Conservation (phyloP, 2,888 invertebrate genomes). For the Rhimphoctona megacephalus region DNA sequence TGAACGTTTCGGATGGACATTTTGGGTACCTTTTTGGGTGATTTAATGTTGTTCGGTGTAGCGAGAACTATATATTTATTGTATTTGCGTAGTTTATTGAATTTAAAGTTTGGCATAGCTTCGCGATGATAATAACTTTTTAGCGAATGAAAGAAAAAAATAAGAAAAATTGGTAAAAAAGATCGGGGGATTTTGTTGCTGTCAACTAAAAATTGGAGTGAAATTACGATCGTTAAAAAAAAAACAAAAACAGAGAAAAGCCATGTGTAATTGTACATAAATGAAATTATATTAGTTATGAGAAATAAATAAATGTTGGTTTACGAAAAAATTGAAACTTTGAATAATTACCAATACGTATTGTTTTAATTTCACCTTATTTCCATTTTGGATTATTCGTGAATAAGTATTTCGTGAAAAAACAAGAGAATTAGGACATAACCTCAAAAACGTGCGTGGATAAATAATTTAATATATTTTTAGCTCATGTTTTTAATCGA, state of each 20-base stretch:
- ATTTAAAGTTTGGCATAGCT: conserved; percentile 47
- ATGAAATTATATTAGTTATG: conserved; percentile 70
- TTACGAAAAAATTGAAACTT: conserved; percentile 65
- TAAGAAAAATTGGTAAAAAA: background rate
- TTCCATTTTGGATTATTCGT: background rate
- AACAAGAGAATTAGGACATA: conserved; percentile 2
- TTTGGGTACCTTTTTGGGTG: conserved; percentile 60
- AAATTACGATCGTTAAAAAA: conserved; percentile 11
- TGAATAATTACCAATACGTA: background rate
- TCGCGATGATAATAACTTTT: conserved; percentile 23
- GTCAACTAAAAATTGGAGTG: background rate
- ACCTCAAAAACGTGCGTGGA: background rate
- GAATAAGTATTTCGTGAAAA: background rate
- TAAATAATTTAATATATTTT: background rate
- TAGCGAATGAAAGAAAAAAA: background rate
- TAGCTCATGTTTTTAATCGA: background rate
- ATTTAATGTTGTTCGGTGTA: conserved; percentile 39
- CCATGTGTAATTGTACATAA: conserved; percentile 76
- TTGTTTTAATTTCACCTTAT: background rate
- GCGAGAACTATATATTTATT: conserved; percentile 41
- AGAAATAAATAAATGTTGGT: conserved; percentile 78
- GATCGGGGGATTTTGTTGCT: conserved; percentile 4
- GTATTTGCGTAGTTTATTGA: conserved; percentile 26
- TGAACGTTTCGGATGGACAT: conserved; percentile 17
- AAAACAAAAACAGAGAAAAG: conserved; percentile 49